Conservation (phyloP, 2,888 invertebrate species). For the Galeruca laticollis region DNA sequence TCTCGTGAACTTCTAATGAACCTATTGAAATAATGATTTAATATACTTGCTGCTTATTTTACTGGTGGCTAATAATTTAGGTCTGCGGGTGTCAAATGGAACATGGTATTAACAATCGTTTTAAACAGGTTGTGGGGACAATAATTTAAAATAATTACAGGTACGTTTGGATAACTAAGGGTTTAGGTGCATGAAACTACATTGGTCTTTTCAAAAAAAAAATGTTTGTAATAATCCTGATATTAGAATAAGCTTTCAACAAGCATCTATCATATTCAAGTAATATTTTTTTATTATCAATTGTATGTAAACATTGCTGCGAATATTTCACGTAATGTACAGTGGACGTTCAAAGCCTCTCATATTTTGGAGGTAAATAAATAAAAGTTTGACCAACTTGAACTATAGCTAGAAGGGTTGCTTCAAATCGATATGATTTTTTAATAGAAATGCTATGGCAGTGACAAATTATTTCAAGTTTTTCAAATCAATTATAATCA, state of each 20-base stretch:
- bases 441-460: too few species aligned
- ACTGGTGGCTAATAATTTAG: constrained; percentile 38
- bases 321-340: not conserved
- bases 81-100: constrained; percentile 49
- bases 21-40: constrained; percentile 27
- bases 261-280: not conserved
- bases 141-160: not conserved
- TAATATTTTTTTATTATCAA: not conserved
- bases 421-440: too few species aligned
- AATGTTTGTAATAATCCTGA: not conserved
- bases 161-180: not conserved
- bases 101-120: constrained; percentile 12
- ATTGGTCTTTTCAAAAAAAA: not conserved
- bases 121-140: not conserved
- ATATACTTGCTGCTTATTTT: constrained; percentile 33
- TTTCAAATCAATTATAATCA: too few species aligned
- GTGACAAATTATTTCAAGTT: too few species aligned
- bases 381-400: too few species aligned
- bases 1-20: too few species aligned
- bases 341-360: too few species aligned
- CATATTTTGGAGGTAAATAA: too few species aligned
- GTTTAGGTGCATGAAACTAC: not conserved
- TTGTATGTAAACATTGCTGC: not conserved
- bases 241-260: not conserved
- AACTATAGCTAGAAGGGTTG: too few species aligned